These are phyloP conservation scores for Oxyura jamaicensis DNA, from an alignment of 2,113 vertebrate genomes.

Conservation along the genomic window DNA sequence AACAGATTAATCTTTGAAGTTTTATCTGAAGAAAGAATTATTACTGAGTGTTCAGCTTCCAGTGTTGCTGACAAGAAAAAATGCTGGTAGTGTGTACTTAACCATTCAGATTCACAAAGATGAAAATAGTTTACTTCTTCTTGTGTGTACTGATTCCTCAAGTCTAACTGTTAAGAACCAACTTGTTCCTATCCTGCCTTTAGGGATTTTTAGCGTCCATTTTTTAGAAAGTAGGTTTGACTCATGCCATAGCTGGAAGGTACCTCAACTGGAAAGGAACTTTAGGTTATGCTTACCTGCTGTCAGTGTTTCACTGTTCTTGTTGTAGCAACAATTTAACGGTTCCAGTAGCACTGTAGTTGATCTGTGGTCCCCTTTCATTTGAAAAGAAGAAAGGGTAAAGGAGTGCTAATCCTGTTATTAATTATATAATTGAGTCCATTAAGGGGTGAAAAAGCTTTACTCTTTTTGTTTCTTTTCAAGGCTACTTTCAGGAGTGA, in stretches of 20 bases:
- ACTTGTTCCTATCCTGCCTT: background rate
- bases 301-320: background rate
- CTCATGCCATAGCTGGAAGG: background rate
- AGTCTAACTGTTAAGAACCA: background rate
- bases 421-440: background rate
- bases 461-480: constrained; percentile 50
- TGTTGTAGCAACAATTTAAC: background rate
- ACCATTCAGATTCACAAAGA: background rate
- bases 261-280: background rate
- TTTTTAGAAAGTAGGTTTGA: background rate
- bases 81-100: background rate
- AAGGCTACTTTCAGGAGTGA: constrained; percentile 96
- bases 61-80: background rate
- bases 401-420: background rate
- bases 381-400: background rate
- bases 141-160: background rate
- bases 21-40: background rate
- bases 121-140: background rate
- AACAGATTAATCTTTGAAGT: background rate
- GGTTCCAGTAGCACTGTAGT: background rate
- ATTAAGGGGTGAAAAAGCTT: background rate
- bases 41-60: background rate
- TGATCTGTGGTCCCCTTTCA: background rate
- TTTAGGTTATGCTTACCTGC: background rate
- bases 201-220: background rate